A percentile compares a stretch with the other conserved stretches of the same genome.
phyloP scores from a whole-genome alignment of 2,797 vertebrate genomes.

The Syngnathus rostellatus region DNA sequence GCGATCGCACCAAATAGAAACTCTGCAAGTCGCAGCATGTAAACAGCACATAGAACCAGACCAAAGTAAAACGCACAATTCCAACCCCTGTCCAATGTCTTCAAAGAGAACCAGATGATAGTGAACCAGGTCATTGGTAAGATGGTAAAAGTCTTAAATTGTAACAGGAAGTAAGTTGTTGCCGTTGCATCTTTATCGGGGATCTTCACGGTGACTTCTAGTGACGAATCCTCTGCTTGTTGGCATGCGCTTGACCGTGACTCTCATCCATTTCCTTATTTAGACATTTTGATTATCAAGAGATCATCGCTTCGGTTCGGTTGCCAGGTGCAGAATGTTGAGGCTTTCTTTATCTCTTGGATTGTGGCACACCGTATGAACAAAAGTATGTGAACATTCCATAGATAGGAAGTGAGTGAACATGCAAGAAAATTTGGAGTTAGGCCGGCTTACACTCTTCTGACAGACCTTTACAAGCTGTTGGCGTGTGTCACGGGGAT shows the following conservation, averaged over 20 bases:
- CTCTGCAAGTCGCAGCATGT: not conserved
- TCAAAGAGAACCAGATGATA: not conserved
- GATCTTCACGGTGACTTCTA: not conserved
- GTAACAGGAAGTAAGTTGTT: not conserved
- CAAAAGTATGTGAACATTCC: not conserved
- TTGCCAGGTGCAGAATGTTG: not conserved
- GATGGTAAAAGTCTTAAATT: not conserved
- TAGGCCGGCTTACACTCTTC: not conserved
- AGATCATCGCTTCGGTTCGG: constrained; percentile 6
- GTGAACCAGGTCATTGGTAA: not conserved
- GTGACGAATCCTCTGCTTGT: not conserved
- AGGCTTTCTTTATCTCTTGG: not conserved
- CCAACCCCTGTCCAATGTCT: not conserved
- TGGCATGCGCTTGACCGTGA: constrained; percentile 13
- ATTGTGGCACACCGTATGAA: constrained; percentile 2
- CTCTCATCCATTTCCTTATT: not conserved
- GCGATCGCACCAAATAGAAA: not conserved
- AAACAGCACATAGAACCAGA: not conserved
- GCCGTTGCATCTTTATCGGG: not conserved
- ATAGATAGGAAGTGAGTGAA: not conserved
- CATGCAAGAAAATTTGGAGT: not conserved
- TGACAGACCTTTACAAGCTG: not conserved
- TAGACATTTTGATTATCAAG: not conserved
- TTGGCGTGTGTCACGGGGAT: not conserved
- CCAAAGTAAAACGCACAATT: not conserved